A percentile compares a stretch with the other conserved stretches of the same genome.
phyloP scores from a whole-genome alignment of 2,888 invertebrate genomes.

The Agrilus cyanescens region DNA sequence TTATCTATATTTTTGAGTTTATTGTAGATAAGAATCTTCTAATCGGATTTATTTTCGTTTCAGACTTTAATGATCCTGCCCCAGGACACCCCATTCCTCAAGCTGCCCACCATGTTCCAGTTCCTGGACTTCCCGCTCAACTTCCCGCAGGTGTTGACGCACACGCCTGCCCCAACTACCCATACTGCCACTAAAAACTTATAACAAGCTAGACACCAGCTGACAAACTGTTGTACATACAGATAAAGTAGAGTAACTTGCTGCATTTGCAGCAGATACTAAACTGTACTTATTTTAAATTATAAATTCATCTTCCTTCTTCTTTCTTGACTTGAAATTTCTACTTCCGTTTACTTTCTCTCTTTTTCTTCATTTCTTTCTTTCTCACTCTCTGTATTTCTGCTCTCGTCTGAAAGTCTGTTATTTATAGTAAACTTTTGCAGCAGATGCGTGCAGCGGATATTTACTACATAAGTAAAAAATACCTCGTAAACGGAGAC shows the following conservation, averaged over 20 bases:
- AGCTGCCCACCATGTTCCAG: slow-evolving; percentile 15
- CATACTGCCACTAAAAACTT: slow-evolving; percentile 31
- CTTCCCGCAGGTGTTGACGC: slow-evolving; percentile 35
- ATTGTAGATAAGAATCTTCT: background rate
- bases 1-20: background rate
- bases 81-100: slow-evolving; percentile 19
- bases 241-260: no score
- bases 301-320: no score
- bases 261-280: no score
- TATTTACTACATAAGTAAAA: no score
- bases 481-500: no score
- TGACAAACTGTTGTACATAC: slow-evolving; percentile 21
- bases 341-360: background rate
- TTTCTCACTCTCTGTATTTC: no score
- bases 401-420: no score
- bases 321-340: no score
- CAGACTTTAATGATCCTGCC: slow-evolving; percentile 9
- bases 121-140: slow-evolving; percentile 20
- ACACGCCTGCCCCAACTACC: slow-evolving; percentile 34
- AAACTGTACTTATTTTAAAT: no score
- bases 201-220: slow-evolving; percentile 20
- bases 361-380: no score
- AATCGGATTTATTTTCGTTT: background rate
- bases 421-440: no score
- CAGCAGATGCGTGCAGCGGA: no score